Evolutionary conservation across 2,888 invertebrate genomes (phyloP), one percentile per base, ranked within the genome.

Genomic region (Eumerus sabulonum): DNA sequence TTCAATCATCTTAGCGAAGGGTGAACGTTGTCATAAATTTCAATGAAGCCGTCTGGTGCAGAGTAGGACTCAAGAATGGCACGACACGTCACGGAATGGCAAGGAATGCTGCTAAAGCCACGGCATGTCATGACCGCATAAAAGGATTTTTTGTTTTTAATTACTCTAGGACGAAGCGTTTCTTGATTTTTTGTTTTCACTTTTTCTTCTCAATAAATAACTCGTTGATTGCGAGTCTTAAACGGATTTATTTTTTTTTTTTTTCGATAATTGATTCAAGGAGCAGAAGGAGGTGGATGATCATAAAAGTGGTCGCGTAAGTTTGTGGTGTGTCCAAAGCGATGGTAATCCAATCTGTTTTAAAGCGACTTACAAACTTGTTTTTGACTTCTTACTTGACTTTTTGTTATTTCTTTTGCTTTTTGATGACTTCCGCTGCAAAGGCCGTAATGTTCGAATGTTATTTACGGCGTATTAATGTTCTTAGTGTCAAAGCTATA

Each of bases 1-100:
- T 76, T 76, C 51, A 57, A 63, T 70, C 76, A 76, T 63, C 45
- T 50, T 53, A 16, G 51, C 18, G 35, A 18, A n/a, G 36, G 50
- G 13, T 0, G 27, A 63, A 63, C 56, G 68, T 56, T 51, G 68
- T 59, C 70, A 59, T 70, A 70, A 76, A 70, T 53, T 68, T 47
- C 18, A 53, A 63, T 62, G 70, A 38, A 17, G 40, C 14, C 48
- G 18, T 38, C 14, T 14, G 48, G 1, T 38, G 38, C 0, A 16
- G 17, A 44, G 11, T 11, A 13, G 7, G 42, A 13, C 42, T 44
- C 14, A n/a, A 13, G 13, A 44, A n/a, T 27, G 27, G 27, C 27
- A 27, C 27, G 27, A 27, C 27, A 27, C 27, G 27, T 27, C 27
- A 27, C 27, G 2, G 27, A 7, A 27, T 27, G 27, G 27, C 7